Conservation (phyloP, 2,888 invertebrate genomes). For the Muschampia plurimacula region DNA sequence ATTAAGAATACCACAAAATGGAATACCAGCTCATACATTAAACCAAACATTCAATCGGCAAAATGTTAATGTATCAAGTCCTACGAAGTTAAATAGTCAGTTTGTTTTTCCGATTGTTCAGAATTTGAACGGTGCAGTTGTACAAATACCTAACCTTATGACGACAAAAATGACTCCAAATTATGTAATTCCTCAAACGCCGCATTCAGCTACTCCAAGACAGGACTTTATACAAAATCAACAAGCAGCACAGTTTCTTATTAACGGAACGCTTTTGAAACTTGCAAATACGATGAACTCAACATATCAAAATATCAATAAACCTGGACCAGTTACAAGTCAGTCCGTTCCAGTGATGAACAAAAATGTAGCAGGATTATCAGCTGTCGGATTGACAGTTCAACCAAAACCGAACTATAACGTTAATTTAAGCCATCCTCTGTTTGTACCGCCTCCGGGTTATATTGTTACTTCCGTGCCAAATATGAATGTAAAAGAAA, state of each 20-base stretch:
- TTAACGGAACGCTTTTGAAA: conserved; percentile 82
- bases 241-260: conserved; percentile 78
- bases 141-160: conserved; percentile 87
- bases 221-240: conserved; percentile 77
- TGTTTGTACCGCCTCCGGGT: conserved; percentile 79
- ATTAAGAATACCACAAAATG: conserved; percentile 84
- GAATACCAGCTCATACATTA: conserved; percentile 71
- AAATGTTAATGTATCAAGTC: conserved; percentile 77
- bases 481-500: conserved; percentile 80
- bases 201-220: conserved; percentile 67
- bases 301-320: conserved; percentile 68
- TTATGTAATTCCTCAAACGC: conserved; percentile 75
- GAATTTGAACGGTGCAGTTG: conserved; percentile 84
- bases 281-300: conserved; percentile 70
- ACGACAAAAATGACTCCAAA: conserved; percentile 80
- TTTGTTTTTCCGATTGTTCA: conserved; percentile 87
- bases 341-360: conserved; percentile 74
- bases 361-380: conserved; percentile 77
- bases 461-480: conserved; percentile 84
- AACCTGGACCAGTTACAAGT: conserved; percentile 68
- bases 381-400: conserved; percentile 77
- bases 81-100: conserved; percentile 79
- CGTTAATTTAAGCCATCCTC: conserved; percentile 81
- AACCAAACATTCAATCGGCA: conserved; percentile 70
- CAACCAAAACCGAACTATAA: conserved; percentile 83